Evolutionary conservation across 2,797 vertebrate species (phyloP), one percentile per base, ranked within the genome.

Genomic region (Paratrypauchen microcephalus): DNA sequence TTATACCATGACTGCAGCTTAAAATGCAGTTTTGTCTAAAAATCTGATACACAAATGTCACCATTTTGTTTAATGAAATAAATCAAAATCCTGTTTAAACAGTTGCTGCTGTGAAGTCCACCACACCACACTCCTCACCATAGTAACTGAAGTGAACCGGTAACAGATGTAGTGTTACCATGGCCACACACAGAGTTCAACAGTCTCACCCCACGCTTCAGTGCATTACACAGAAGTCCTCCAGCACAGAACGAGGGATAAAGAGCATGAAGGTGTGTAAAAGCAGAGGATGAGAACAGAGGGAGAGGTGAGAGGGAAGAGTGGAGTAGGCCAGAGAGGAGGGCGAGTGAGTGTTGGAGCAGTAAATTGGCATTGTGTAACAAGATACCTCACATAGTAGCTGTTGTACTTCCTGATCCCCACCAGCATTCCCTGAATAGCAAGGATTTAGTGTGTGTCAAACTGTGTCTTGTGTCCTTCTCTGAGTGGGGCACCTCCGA

Each of bases 321-420:
- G 85, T 78, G 3, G 83, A 92, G 93, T 93, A 85, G 93, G 94
- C 88, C 83, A 90, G 86, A 93, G 94, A 95, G 95, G 91, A 90
- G 91, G 92, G 74, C 91, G 93, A 94, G 93, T 91, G 93, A 94
- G 93, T 93, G 94, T 85, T 84, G 93, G 94, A 91, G 94, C 95
- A 95, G 93, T 91, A 95, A 95, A 95, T 88, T 91, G 84, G 91
- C 89, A 94, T 94, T 97, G 95, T 96, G 95, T 94, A 94, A 92
- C 90, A 92, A 89, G 94, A 97, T 95, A 95, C 93, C 94, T 91
- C 91, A 94, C 94, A 95, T 95, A 94, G 91, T 95, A 94, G 91
- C 91, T 95, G 88, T 85, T 92, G 92, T 91, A 87, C 87, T 83
- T 86, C 81, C 88, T 64, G 90, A 94, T 92, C 92, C 92, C 71